Evolutionary conservation across 2,113 vertebrate genomes (phyloP).

Genomic region (Aix galericulata): DNA sequence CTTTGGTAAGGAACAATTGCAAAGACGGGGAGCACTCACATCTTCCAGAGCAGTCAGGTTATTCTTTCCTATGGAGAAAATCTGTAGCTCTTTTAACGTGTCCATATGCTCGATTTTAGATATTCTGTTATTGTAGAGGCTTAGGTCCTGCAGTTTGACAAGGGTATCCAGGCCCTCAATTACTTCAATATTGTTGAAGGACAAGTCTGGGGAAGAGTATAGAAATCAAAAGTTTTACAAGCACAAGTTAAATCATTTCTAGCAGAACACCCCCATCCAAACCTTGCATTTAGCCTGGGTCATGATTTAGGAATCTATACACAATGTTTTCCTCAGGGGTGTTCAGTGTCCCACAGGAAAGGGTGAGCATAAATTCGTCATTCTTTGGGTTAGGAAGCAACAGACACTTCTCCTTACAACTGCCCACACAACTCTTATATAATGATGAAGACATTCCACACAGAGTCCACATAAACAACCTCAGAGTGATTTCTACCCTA

Average conservation of each 20-base stretch:
- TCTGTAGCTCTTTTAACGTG: constrained; percentile 80
- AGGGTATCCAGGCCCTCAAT: constrained; percentile 88
- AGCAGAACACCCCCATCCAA: not conserved
- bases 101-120: constrained; percentile 88
- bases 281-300: not conserved
- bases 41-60: constrained; percentile 78
- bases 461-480: not conserved
- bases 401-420: not conserved
- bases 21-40: constrained; percentile 75
- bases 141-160: constrained; percentile 87
- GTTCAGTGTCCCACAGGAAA: not conserved
- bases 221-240: not conserved
- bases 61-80: constrained; percentile 89
- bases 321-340: not conserved
- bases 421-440: not conserved
- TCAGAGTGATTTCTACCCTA: not conserved
- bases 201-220: constrained; percentile 83
- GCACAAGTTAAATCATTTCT: not conserved
- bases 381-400: not conserved
- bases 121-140: constrained; percentile 88
- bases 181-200: constrained; percentile 91
- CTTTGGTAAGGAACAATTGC: not conserved
- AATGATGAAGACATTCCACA: not conserved
- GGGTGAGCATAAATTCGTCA: not conserved
- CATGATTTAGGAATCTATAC: not conserved